phyloP scores from a whole-genome alignment of 2,797 vertebrate genomes.

The Nannoperca australis region DNA sequence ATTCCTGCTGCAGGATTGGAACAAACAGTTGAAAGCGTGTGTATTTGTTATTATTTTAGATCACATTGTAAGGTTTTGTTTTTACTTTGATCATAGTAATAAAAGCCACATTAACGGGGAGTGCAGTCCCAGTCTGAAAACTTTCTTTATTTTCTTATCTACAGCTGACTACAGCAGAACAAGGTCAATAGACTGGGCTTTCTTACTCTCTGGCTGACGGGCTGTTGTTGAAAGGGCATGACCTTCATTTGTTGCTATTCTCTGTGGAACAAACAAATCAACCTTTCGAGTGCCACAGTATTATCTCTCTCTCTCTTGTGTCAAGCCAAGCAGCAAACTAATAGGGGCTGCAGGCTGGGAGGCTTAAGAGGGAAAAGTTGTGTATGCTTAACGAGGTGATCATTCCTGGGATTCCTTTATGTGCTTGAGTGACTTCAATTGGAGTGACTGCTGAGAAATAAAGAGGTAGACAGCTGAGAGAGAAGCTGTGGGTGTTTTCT shows the following conservation, averaged over 20 bases:
- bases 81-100: not conserved
- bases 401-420: constrained; percentile 81
- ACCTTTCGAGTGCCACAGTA: constrained; percentile 66
- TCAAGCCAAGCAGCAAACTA: constrained; percentile 66
- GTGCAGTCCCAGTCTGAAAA: constrained; percentile 13
- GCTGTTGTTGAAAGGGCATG: constrained; percentile 67
- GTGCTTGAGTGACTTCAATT: constrained; percentile 68
- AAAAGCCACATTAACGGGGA: not conserved
- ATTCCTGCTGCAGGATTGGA: not conserved
- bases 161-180: constrained; percentile 42
- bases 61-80: not conserved
- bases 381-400: constrained; percentile 72
- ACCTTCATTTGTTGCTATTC: constrained; percentile 75
- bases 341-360: constrained; percentile 37
- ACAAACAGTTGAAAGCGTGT: not conserved
- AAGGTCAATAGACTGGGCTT: constrained; percentile 41
- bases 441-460: constrained; percentile 44
- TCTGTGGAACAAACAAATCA: constrained; percentile 75
- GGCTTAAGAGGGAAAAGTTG: constrained; percentile 55
- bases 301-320: constrained; percentile 60
- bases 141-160: constrained; percentile 31
- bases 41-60: not conserved
- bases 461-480: constrained; percentile 32
- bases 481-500: constrained; percentile 13
- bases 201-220: constrained; percentile 41